Conservation (phyloP, 1,140 invertebrate species). For the Manduca sexta region DNA sequence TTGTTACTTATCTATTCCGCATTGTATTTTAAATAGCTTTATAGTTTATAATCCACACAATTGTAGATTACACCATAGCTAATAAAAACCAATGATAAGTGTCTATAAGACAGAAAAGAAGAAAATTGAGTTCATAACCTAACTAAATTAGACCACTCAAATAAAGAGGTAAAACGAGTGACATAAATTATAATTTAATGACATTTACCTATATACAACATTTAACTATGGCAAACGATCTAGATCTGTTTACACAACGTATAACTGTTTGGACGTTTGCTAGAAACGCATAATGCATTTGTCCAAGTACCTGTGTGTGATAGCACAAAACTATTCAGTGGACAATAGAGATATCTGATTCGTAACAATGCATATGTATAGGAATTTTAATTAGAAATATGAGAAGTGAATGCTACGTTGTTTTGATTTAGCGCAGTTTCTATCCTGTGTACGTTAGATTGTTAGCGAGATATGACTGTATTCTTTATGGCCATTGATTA, state of each 20-base stretch:
- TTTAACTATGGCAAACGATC: neutral
- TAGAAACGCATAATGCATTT: conserved; percentile 50
- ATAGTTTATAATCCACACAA: too few species aligned
- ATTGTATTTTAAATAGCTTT: conserved; percentile 2
- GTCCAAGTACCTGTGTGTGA: conserved; percentile 12
- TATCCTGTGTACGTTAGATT: conserved; percentile 38
- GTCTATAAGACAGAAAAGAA: too few species aligned
- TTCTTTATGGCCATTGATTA: conserved; percentile 36
- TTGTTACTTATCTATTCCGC: neutral
- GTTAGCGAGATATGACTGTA: conserved; percentile 24
- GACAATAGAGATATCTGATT: conserved; percentile 66
- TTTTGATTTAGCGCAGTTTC: conserved; percentile 45
- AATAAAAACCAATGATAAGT: too few species aligned
- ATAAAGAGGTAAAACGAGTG: too few species aligned
- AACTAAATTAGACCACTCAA: too few species aligned
- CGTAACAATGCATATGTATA: conserved; percentile 56
- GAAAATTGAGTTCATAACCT: too few species aligned
- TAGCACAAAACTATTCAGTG: conserved; percentile 46
- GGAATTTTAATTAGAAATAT: conserved; percentile 68
- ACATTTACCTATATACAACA: neutral
- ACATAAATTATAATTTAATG: neutral
- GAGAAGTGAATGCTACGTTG: conserved; percentile 38
- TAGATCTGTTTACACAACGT: conserved; percentile 32
- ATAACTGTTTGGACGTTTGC: conserved; percentile 30
- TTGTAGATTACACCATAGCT: too few species aligned